phyloP scores from a whole-genome alignment of 2,888 invertebrate genomes.

The Merodon equestris region DNA sequence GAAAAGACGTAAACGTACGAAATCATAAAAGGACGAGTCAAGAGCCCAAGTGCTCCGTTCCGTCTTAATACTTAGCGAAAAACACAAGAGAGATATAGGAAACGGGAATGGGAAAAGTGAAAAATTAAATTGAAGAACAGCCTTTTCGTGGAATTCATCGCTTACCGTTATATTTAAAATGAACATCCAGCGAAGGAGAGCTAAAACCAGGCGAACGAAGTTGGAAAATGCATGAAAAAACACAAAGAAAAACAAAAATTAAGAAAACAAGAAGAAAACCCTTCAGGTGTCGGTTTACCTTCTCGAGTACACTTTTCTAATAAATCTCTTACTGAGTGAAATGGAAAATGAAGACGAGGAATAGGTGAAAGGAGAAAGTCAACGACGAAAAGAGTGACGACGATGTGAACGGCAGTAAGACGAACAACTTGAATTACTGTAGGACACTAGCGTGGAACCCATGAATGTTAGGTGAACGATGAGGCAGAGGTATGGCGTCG shows the following conservation, averaged over 20 bases:
- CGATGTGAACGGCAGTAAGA: neutral
- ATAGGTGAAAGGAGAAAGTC: too few relatives aligned
- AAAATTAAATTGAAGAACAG: conserved; percentile 66
- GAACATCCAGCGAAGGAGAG: conserved; percentile 44
- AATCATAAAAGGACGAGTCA: conserved; percentile 8
- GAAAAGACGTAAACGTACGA: conserved; percentile 34
- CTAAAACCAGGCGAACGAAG: conserved; percentile 26
- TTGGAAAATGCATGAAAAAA: conserved; percentile 46
- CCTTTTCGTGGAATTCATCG: conserved; percentile 60
- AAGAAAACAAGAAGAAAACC: conserved; percentile 39
- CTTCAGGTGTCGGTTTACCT: conserved; percentile 67
- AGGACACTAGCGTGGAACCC: too few relatives aligned
- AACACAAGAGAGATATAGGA: conserved; percentile 5
- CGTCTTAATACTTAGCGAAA: neutral
- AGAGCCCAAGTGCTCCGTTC: neutral
- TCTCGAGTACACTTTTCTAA: conserved; percentile 66
- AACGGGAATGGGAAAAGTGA: conserved; percentile 42
- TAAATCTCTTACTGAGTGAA: conserved; percentile 59
- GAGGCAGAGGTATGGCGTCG: neutral
- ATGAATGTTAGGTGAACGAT: too few relatives aligned
- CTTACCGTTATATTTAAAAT: conserved; percentile 61
- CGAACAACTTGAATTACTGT: too few relatives aligned
- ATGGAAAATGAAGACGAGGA: conserved; percentile 48
- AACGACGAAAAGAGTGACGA: conserved; percentile 3
- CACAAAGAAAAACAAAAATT: too few relatives aligned